A percentile compares a stretch with the other conserved stretches of the same genome.
These are phyloP conservation scores for Drosophila eohydei DNA, from an alignment of 2,888 invertebrate species.

Conservation along the genomic window DNA sequence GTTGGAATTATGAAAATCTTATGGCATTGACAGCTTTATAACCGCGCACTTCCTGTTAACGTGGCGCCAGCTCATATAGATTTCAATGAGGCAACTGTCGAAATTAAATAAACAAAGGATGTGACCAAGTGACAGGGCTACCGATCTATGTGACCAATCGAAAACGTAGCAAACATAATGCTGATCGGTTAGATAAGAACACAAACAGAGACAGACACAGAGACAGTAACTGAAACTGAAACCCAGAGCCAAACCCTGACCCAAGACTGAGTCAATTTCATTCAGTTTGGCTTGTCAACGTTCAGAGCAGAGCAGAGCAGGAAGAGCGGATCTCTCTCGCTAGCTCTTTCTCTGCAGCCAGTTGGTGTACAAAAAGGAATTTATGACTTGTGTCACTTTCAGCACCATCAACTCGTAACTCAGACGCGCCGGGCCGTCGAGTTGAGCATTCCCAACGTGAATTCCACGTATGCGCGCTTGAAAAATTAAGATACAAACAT, in stretches of 20 bases:
- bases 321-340: slow-evolving; percentile 13
- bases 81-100: slow-evolving; percentile 61
- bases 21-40: slow-evolving; percentile 49
- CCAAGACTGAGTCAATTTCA: slow-evolving; percentile 67
- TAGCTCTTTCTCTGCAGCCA: slow-evolving; percentile 14
- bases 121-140: slow-evolving; percentile 65
- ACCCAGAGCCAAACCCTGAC: slow-evolving; percentile 3
- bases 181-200: slow-evolving; percentile 66
- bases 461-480: slow-evolving; percentile 78
- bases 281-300: slow-evolving; percentile 73
- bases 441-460: slow-evolving; percentile 40
- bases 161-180: slow-evolving; percentile 58
- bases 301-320: slow-evolving; percentile 16
- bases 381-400: slow-evolving; percentile 83
- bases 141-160: slow-evolving; percentile 71
- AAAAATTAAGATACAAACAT: slow-evolving; percentile 79
- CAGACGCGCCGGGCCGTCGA: slow-evolving; percentile 56
- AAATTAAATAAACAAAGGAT: slow-evolving; percentile 70
- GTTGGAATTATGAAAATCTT: slow-evolving; percentile 23
- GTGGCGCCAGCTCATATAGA: slow-evolving; percentile 60
- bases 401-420: slow-evolving; percentile 82
- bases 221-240: slow-evolving; percentile 18
- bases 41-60: slow-evolving; percentile 64
- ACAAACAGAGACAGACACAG: slow-evolving; percentile 22
- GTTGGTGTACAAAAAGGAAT: slow-evolving; percentile 72